Percentiles rank a stretch among this genome's conserved stretches.
Evolutionary conservation across 1,140 invertebrate species (phyloP).

Genomic region (Diprion similis): DNA sequence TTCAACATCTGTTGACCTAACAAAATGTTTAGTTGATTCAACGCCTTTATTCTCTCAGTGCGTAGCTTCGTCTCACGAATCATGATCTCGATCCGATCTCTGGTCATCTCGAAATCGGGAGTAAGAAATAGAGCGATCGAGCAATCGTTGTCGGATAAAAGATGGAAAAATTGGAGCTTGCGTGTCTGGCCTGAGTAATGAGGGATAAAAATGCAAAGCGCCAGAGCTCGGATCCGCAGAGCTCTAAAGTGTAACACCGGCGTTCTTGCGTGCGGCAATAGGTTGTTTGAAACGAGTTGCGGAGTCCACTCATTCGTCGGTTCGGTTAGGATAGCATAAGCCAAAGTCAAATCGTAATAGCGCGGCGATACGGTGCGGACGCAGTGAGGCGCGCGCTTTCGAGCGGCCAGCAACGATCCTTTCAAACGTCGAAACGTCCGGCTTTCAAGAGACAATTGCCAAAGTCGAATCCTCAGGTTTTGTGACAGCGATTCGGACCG

Average conservation of each 20-base stretch:
- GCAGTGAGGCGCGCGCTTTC: constrained; percentile 57
- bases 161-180: not conserved
- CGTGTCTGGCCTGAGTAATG: no score
- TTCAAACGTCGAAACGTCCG: not conserved
- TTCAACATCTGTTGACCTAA: no score
- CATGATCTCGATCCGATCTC: not conserved
- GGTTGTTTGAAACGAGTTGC: not conserved
- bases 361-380: constrained; percentile 1
- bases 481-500: not conserved
- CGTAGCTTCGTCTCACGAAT: not conserved
- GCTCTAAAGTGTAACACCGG: not conserved
- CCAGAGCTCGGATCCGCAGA: not conserved
- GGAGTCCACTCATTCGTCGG: not conserved
- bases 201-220: no score
- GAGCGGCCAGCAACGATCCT: constrained; percentile 46
- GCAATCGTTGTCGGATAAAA: no score
- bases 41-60: no score
- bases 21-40: no score
- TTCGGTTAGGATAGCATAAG: not conserved
- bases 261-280: not conserved
- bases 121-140: no score
- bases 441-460: not conserved
- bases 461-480: not conserved
- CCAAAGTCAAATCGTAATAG: constrained; percentile 4
- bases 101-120: no score